These are phyloP conservation scores for Acleris literana DNA, from an alignment of 2,888 invertebrate species.

Conservation along the genomic window DNA sequence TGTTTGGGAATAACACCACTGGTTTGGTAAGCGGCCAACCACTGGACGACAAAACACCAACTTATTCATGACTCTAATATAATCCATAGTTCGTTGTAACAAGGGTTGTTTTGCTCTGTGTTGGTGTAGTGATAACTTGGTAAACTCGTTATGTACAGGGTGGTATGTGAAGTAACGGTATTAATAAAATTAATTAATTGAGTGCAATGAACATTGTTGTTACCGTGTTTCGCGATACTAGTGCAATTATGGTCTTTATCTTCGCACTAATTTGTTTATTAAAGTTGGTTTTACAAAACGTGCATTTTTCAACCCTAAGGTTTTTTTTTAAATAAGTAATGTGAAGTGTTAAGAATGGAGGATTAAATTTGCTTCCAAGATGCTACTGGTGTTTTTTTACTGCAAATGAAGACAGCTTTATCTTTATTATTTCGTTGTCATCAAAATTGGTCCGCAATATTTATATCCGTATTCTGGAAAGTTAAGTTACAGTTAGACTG, in stretches of 20 bases:
- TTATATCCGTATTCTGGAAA: no score
- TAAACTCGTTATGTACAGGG: constrained; percentile 15
- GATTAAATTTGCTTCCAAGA: no score
- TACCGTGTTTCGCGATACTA: background rate
- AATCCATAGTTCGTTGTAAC: background rate
- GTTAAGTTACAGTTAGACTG: no score
- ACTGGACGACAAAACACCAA: constrained; percentile 18
- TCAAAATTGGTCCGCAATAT: no score
- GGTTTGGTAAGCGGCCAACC: constrained; percentile 34
- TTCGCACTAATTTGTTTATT: background rate
- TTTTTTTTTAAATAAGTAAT: no score
- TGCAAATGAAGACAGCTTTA: no score
- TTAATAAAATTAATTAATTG: constrained; percentile 33
- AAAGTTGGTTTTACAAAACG: no score
- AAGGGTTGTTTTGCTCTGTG: background rate
- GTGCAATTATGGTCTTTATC: background rate
- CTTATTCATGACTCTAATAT: background rate
- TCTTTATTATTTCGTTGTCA: no score
- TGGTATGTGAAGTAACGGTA: constrained; percentile 22
- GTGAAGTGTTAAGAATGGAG: no score
- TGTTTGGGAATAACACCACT: background rate
- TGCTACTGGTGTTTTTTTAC: no score
- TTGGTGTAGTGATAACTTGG: constrained; percentile 7
- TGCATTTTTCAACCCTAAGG: no score
- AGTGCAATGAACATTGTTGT: constrained; percentile 21